Conservation (phyloP, 2,113 vertebrate genomes). For the Sebastes schlegelii region DNA sequence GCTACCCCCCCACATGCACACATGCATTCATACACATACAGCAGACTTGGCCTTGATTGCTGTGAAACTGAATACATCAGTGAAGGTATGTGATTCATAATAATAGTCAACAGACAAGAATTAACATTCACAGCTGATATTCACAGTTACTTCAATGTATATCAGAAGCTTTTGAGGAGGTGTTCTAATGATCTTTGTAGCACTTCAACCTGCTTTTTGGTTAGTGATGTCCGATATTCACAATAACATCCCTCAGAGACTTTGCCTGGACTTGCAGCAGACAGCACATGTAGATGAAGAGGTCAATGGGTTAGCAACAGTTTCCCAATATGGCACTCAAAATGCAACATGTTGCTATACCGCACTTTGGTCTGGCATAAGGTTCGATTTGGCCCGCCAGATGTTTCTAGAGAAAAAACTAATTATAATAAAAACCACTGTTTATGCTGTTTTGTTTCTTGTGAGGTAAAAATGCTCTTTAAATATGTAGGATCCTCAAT, state of each 20-base stretch:
- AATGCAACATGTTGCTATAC: neutral
- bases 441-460: too few relatives aligned
- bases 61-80: conserved; percentile 11
- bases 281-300: neutral
- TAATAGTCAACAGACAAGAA: neutral
- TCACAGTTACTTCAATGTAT: neutral
- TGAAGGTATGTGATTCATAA: neutral
- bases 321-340: neutral
- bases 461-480: too few relatives aligned
- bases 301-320: neutral
- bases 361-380: neutral
- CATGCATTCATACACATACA: neutral
- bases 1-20: neutral
- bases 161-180: neutral
- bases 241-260: neutral
- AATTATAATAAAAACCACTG: too few relatives aligned
- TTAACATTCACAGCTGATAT: neutral
- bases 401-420: too few relatives aligned
- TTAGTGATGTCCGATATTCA: neutral
- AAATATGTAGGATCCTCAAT: too few relatives aligned
- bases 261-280: neutral
- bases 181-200: neutral
- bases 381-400: too few relatives aligned
- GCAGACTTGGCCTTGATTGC: conserved; percentile 11
- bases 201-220: neutral